Conservation (phyloP, 2,797 vertebrate species). For the Acanthurus tractus region DNA sequence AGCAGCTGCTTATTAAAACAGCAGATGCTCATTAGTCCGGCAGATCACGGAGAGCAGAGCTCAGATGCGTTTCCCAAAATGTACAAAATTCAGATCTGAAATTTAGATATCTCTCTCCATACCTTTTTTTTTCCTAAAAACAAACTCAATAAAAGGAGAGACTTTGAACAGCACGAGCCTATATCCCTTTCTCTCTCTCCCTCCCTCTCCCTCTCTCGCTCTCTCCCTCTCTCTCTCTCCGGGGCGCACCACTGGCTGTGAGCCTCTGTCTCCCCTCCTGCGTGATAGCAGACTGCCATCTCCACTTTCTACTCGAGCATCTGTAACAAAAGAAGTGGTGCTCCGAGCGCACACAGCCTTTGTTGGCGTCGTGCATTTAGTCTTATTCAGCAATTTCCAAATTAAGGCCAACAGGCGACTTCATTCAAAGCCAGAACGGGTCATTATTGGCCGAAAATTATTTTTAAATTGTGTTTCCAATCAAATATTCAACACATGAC, state of each 20-base stretch:
- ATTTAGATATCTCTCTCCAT: too few relatives aligned
- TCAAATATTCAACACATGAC: neutral
- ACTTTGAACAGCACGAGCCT: neutral
- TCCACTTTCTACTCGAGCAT: constrained; percentile 66
- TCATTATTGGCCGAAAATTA: neutral
- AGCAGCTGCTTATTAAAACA: constrained; percentile 79
- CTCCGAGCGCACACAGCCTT: constrained; percentile 60
- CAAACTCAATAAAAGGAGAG: neutral
- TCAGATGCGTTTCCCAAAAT: constrained; percentile 22
- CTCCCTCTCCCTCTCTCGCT: too few relatives aligned
- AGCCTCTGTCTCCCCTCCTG: neutral
- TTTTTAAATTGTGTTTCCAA: neutral
- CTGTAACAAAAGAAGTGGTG: constrained; percentile 83
- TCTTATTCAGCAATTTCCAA: constrained; percentile 30
- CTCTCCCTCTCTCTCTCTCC: neutral
- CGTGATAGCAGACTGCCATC: constrained; percentile 53
- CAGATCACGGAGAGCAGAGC: constrained; percentile 47
- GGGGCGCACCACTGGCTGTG: constrained; percentile 20
- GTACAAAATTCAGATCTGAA: neutral
- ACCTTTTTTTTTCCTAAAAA: neutral
- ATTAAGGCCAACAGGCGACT: neutral
- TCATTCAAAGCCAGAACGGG: constrained; percentile 3
- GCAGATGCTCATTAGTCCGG: constrained; percentile 75
- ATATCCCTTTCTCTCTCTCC: too few relatives aligned
- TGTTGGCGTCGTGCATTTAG: constrained; percentile 65